phyloP scores from a whole-genome alignment of 2,797 vertebrate genomes.

The Malurus splendens region DNA sequence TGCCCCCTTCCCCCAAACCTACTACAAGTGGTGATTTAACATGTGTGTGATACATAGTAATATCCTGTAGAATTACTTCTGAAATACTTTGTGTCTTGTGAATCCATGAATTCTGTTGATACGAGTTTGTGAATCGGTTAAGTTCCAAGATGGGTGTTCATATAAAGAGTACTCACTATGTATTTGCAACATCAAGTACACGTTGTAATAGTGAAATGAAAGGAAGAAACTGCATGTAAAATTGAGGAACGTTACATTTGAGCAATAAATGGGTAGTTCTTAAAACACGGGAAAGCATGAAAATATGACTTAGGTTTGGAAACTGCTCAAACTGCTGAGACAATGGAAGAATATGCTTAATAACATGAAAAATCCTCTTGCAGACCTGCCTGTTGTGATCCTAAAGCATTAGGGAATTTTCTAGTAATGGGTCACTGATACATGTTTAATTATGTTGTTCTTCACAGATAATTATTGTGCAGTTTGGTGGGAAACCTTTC shows the following conservation, averaged over 20 bases:
- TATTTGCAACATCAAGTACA: not conserved
- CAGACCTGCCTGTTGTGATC: not conserved
- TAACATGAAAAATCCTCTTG: not conserved
- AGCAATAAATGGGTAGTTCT: not conserved
- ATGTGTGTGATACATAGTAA: not conserved
- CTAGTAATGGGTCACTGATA: not conserved
- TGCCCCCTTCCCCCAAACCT: not conserved
- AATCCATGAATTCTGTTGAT: not conserved
- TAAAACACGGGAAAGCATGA: not conserved
- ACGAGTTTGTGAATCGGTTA: not conserved
- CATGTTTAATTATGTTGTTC: not conserved
- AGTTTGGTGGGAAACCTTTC: slow-evolving; percentile 82
- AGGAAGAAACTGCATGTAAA: not conserved
- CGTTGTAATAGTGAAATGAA: not conserved
- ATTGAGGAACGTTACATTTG: not conserved
- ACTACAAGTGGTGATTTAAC: not conserved
- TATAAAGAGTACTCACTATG: not conserved
- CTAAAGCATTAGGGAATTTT: not conserved
- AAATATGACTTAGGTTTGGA: not conserved
- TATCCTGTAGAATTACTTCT: not conserved
- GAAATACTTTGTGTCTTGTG: not conserved
- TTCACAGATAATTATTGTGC: slow-evolving; percentile 78
- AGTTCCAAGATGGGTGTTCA: not conserved
- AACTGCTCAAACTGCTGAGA: not conserved
- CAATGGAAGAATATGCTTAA: not conserved